phyloP scores from a whole-genome alignment of 2,113 vertebrate genomes.

The Rhinolophus ferrumequinum region DNA sequence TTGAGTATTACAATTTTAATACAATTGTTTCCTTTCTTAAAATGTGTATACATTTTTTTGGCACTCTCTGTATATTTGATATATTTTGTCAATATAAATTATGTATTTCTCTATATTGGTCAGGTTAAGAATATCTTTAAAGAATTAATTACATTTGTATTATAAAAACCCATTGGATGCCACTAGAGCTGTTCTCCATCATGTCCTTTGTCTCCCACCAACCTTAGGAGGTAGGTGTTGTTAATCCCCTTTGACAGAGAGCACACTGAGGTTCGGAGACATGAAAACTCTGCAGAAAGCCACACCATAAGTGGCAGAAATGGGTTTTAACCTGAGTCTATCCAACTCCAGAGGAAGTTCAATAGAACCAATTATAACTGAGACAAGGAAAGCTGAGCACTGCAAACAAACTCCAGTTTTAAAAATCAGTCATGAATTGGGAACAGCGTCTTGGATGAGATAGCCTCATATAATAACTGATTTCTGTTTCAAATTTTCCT shows the following conservation, averaged over 20 bases:
- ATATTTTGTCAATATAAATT: constrained; percentile 2
- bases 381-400: background rate
- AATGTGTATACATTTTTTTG: no score
- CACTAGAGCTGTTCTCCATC: background rate
- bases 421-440: background rate
- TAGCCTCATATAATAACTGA: background rate
- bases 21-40: no score
- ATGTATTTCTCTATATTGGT: background rate
- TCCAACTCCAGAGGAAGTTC: background rate
- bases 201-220: background rate
- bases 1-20: no score
- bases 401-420: background rate
- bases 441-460: background rate
- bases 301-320: no score
- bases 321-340: background rate
- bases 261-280: background rate
- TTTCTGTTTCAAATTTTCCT: background rate
- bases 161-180: background rate
- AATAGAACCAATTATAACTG: background rate
- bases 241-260: background rate
- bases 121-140: background rate
- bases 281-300: background rate
- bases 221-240: no score
- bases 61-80: background rate
- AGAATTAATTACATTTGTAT: background rate